Evolutionary conservation across 2,888 invertebrate genomes (phyloP).

Genomic region (Polydrusus cervinus): DNA sequence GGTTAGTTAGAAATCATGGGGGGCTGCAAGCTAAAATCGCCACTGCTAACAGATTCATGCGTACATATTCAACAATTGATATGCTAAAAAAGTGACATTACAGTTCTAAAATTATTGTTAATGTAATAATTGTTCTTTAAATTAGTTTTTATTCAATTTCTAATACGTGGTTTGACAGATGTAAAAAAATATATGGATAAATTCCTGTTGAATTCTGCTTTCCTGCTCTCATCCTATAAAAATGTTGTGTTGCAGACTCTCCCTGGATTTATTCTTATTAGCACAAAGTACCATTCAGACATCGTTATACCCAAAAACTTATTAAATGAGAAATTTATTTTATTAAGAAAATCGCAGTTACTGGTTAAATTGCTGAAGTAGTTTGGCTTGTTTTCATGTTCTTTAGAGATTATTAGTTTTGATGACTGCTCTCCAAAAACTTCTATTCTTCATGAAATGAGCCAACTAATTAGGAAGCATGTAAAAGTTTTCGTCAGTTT

Average conservation of each 20-base stretch:
- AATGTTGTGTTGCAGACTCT: background rate
- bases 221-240: no score
- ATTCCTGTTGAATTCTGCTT: no score
- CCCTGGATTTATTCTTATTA: background rate
- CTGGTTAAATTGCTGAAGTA: slow-evolving; percentile 14
- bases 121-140: no score
- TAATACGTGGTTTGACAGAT: no score
- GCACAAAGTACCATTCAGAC: background rate
- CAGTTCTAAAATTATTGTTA: no score
- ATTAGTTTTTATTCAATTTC: no score
- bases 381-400: slow-evolving; percentile 19
- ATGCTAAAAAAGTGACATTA: no score
- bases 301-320: slow-evolving; percentile 7
- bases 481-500: slow-evolving; percentile 4
- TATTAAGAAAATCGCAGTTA: slow-evolving; percentile 8
- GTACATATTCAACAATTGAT: no score
- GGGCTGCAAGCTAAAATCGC: no score
- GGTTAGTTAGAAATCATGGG: no score
- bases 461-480: slow-evolving; percentile 11
- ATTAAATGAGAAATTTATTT: background rate
- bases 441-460: background rate
- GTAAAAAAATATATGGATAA: no score
- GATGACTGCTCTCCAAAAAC: slow-evolving; percentile 7
- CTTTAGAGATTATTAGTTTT: slow-evolving; percentile 24
- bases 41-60: no score